Base-by-base conservation (phyloP, 2,888 invertebrate species). In the Seladonia tumulorum region DNA sequence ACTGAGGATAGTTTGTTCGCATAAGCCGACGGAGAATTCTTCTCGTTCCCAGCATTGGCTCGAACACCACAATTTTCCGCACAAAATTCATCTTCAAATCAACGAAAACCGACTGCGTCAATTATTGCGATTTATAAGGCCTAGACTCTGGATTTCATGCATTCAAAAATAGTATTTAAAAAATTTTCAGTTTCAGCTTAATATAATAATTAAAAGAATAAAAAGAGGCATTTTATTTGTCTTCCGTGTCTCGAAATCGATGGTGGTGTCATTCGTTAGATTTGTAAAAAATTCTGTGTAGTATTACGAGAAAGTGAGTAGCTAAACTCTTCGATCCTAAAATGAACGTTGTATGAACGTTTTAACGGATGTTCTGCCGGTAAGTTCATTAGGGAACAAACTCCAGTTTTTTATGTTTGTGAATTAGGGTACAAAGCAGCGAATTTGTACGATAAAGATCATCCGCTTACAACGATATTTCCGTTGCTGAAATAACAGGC, bases 1-100 rank as follows among this genome's bases (percentile, higher is more conserved):
- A 45, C 70, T 75, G 22, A n/a, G 25, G 47, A 63, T 79, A 68
- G 39, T 39, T 35, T 18, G 29, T 71, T 25, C 25, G 53, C n/a
- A n/a, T 42, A 45, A 71, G 45, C 42, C 53, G 42, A 47, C 25
- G 35, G 18, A 18, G 14, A 12, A 66, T 39, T 49, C 60, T 57
- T 18, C 42, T 29, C 22, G 8, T 29, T 66, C 29, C 4, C 25
- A 60, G 53, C 47, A 10, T 10, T 2, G 1, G 42, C 12, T 7
- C 45, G 45, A 45, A 45, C 10, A 10, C 10, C 45, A 12, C 45
- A n/a, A 12, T 57, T 57, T n/a, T n/a, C n/a, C n/a, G n/a, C 4
- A 57, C 57, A 57, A 12, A 57, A n/a, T 57, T 4, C 4, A 57
- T n/a, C n/a, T n/a, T n/a, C n/a, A n/a, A 12, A n/a, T 57, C 57